Evolutionary conservation across 2,113 vertebrate species (phyloP).

Genomic region (Hippotragus niger): DNA sequence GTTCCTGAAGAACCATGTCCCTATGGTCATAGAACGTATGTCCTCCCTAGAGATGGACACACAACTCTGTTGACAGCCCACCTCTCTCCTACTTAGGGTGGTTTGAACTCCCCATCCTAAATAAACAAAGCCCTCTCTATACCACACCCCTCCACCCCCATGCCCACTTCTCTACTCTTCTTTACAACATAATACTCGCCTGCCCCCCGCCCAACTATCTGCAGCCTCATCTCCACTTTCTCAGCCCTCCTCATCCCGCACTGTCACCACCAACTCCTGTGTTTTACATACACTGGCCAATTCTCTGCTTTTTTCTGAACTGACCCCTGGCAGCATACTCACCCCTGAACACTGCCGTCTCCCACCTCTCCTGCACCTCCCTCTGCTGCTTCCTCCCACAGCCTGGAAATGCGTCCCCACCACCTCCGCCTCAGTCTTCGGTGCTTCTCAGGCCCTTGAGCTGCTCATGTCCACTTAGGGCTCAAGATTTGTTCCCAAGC

Average conservation of each 20-base stretch:
- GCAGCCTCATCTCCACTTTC: too few relatives aligned
- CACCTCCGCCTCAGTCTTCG: background rate
- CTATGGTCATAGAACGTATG: fast-evolving
- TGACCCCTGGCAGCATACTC: background rate
- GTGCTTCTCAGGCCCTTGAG: background rate
- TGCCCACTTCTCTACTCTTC: background rate
- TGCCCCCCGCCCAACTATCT: background rate
- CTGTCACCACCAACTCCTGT: too few relatives aligned
- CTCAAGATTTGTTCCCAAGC: background rate
- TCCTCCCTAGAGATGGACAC: background rate
- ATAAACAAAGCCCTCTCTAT: background rate
- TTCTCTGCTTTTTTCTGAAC: background rate
- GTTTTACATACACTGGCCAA: background rate
- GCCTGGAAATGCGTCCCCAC: background rate
- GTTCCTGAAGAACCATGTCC: background rate
- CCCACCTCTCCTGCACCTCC: background rate
- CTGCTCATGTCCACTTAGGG: background rate
- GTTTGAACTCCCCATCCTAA: background rate
- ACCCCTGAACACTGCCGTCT: fast-evolving
- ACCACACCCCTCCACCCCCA: background rate
- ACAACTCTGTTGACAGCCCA: background rate
- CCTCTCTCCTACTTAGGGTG: background rate
- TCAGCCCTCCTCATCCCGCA: too few relatives aligned
- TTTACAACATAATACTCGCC: background rate
- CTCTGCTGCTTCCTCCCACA: background rate